Evolutionary conservation across 35 echinoderm and acorn worm species (phyloP), one percentile per base, ranked within the genome.

Genomic region (Stichopus chloronotus): DNA sequence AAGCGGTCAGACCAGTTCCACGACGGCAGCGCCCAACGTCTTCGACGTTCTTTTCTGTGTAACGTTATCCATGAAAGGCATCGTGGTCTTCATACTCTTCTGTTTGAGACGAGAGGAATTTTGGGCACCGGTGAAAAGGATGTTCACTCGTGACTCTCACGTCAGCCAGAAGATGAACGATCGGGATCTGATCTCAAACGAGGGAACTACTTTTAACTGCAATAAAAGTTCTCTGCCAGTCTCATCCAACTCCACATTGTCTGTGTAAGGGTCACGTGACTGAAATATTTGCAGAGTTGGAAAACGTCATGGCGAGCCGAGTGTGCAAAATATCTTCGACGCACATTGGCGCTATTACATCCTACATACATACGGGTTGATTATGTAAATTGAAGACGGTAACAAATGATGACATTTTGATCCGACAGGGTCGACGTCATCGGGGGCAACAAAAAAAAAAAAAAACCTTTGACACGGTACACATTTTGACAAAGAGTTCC

Each of bases 1-100:
- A 53, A 71, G 17, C 14, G 87, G 87, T 58, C 55, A 58, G 7
- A 85, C 30, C 4, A 89, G 30, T 19, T 30, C 59, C 52, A 89
- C 87, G 7, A n/a, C 65, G 11, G 59, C n/a, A 57, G 55, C 55
- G 7, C 82, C 82, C 11, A 89, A 89, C 65, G 61, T 89, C 6
- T 89, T 89, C 55, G 87, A 89, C 13, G 65, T 89, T 11, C 87
- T 89, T 1, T 89, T 89, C 57, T 89, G 87, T 89, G 60, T 89
- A 72, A 89, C 87, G 65, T 25, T 89, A 25, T 89, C 87, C 1
- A 89, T 89, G 87, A 89, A 89, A 14, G 87, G 87, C 5, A 89
- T 89, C 21, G 57, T 89, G 25, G 87, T 89, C 1, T 89, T 89
- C 55, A 43, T 89, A 22, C 87, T 89, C 19, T 89, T 89, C 65